Evolutionary conservation across 1,140 invertebrate species (phyloP).

Genomic region (Lordiphosa collinella): DNA sequence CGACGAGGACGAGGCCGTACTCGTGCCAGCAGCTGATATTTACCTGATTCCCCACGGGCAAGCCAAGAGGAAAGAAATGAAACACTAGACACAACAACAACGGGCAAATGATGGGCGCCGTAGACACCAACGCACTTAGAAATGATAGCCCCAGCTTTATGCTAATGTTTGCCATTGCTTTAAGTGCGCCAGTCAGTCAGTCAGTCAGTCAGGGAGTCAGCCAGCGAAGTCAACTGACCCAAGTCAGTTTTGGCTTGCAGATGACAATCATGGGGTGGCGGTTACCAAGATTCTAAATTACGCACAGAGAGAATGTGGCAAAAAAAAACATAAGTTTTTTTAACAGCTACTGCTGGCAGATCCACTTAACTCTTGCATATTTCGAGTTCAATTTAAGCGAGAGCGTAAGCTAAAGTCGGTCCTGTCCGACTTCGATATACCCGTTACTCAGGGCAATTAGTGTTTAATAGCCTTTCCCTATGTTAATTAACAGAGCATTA

Average conservation of each 20-base stretch:
- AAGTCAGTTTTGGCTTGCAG: conserved; percentile 32
- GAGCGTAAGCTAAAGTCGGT: no score
- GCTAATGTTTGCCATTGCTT: conserved; percentile 66
- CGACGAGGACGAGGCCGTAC: conserved; percentile 29
- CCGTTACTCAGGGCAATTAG: no score
- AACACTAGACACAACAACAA: conserved; percentile 60
- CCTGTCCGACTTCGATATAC: no score
- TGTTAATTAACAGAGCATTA: no score
- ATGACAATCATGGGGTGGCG: conserved; percentile 17
- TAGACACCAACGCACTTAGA: conserved; percentile 59
- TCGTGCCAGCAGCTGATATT: conserved; percentile 64
- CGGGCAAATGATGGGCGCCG: conserved; percentile 23
- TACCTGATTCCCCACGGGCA: conserved; percentile 56
- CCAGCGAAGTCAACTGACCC: conserved; percentile 11
- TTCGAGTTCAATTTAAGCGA: no score
- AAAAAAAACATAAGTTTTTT: no score
- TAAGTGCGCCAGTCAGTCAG: conserved; percentile 48
- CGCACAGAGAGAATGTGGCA: no score
- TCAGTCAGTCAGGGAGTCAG: conserved; percentile 31
- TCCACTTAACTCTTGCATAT: no score
- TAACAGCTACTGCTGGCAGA: no score
- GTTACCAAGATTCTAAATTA: no score
- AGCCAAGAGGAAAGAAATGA: conserved; percentile 29
- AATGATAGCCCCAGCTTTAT: conserved; percentile 74
- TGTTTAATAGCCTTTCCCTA: no score